Evolutionary conservation across 2,888 invertebrate species (phyloP).

Genomic region (Augochlorella aurata): DNA sequence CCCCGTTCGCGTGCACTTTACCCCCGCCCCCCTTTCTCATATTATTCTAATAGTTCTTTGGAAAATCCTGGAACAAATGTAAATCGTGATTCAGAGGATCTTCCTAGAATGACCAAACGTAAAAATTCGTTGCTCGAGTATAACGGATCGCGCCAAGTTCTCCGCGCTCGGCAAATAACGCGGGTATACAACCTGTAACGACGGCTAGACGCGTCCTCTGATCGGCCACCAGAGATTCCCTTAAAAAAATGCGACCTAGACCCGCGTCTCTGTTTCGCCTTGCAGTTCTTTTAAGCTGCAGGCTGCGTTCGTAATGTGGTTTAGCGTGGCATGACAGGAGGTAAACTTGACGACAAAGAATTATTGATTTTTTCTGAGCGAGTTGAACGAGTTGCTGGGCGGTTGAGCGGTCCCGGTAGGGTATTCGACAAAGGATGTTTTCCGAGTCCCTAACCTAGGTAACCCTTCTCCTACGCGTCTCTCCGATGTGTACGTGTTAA

Average conservation of each 20-base stretch:
- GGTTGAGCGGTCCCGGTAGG: constrained; percentile 80
- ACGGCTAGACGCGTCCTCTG: neutral
- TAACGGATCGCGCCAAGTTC: neutral
- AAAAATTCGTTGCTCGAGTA: constrained; percentile 45
- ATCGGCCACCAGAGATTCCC: neutral
- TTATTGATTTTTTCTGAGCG: constrained; percentile 81
- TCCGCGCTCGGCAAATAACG: neutral
- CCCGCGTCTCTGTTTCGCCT: constrained; percentile 60
- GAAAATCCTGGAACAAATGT: constrained; percentile 44
- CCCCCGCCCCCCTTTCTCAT: constrained; percentile 11
- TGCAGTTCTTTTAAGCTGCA: constrained; percentile 63
- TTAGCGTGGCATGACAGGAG: constrained; percentile 78
- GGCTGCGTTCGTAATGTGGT: constrained; percentile 73
- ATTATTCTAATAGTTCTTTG: constrained; percentile 27
- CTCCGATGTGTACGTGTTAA: constrained; percentile 66
- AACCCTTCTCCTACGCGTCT: constrained; percentile 78
- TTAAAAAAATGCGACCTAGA: constrained; percentile 47
- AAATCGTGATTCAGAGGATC: constrained; percentile 42
- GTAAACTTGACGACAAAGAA: constrained; percentile 81
- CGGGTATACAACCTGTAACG: neutral
- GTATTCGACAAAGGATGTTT: constrained; percentile 82
- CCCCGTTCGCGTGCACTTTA: neutral
- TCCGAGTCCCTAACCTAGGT: constrained; percentile 81
- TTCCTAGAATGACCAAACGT: neutral
- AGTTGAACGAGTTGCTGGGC: constrained; percentile 79